Percentiles rank a stretch among this genome's conserved stretches.
Evolutionary conservation across 1,140 invertebrate genomes (phyloP).

Genomic region (Leptonema lineaticorne): DNA sequence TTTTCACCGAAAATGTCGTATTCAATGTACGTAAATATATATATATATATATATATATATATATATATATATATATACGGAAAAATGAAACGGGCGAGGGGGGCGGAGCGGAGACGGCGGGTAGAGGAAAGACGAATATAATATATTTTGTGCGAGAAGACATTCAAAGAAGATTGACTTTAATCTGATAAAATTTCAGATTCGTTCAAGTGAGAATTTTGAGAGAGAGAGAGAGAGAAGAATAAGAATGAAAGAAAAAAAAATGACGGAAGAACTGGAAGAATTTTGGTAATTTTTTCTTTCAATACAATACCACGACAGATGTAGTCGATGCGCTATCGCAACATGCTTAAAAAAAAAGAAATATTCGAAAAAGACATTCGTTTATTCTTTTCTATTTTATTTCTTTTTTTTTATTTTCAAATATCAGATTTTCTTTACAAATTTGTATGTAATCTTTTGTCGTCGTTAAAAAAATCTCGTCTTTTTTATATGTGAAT

Average conservation of each 20-base stretch:
- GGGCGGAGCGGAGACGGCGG: no score
- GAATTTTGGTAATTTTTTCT: constrained; percentile 13
- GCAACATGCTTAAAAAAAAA: neutral
- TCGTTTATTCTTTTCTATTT: no score
- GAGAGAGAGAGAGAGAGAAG: neutral
- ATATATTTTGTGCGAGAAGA: neutral
- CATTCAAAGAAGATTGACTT: constrained; percentile 9
- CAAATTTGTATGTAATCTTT: no score
- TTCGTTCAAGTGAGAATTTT: constrained; percentile 1
- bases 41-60: neutral
- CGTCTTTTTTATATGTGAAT: no score
- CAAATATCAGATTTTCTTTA: constrained; percentile 1
- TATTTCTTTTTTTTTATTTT: no score
- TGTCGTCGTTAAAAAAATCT: no score
- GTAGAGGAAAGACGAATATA: neutral
- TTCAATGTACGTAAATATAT: neutral
- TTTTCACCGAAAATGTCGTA: neutral
- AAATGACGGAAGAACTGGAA: no score
- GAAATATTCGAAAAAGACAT: neutral
- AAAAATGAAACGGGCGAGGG: no score
- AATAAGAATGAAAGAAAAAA: no score
- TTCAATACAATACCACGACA: neutral
- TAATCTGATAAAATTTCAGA: constrained; percentile 17
- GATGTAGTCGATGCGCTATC: constrained; percentile 5
- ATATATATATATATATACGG: neutral